Conservation (phyloP, 2,113 vertebrate genomes). For the Heterochromis multidens region DNA sequence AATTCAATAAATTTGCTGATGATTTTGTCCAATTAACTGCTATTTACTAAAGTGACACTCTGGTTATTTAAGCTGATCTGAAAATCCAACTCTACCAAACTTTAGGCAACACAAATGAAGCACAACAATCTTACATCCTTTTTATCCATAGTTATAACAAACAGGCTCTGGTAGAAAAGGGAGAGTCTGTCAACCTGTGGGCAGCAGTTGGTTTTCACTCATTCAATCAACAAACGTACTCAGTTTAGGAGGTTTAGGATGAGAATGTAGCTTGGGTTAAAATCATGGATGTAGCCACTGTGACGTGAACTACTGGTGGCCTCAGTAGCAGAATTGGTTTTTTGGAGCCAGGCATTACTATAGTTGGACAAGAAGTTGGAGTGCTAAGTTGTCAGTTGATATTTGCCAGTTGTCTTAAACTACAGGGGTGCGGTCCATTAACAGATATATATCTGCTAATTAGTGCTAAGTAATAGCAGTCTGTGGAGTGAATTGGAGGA, state of each 20-base stretch:
- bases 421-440: neutral
- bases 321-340: rapidly evolving
- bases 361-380: too few relatives aligned
- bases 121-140: too few relatives aligned
- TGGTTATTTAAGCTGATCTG: neutral
- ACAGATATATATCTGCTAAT: neutral
- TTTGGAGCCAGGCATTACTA: neutral
- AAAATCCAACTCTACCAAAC: rapidly evolving
- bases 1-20: neutral
- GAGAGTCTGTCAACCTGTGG: too few relatives aligned
- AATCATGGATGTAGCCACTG: rapidly evolving
- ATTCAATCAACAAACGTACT: rapidly evolving
- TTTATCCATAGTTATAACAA: rapidly evolving
- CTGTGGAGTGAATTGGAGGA: too few relatives aligned
- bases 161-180: neutral
- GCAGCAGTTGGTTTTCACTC: neutral
- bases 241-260: neutral
- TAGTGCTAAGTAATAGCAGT: neutral
- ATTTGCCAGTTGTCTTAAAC: neutral
- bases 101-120: too few relatives aligned
- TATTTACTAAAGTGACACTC: neutral
- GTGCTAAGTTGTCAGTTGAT: neutral
- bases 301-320: rapidly evolving
- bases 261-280: neutral
- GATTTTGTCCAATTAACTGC: rapidly evolving